phyloP scores from a whole-genome alignment of 1,140 invertebrate species.

The Hesperophylax magnus region DNA sequence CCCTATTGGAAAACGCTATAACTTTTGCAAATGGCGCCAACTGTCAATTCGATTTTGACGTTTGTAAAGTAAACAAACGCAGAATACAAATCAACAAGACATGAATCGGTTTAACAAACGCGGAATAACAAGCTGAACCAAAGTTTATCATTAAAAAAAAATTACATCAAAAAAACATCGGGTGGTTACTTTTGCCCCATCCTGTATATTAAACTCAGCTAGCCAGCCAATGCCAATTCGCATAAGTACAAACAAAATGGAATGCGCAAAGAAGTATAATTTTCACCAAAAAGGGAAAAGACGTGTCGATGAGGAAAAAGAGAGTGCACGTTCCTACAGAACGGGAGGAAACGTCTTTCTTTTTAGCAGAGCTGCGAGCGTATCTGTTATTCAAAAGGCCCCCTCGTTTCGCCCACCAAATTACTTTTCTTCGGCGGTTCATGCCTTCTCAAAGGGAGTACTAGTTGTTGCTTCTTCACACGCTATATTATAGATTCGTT shows the following conservation, averaged over 20 bases:
- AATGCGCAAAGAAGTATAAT: not conserved
- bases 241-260: slow-evolving; percentile 6
- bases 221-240: not conserved
- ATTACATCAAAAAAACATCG: too few relatives aligned
- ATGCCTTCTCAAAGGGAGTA: not conserved
- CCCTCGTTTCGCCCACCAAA: slow-evolving; percentile 12
- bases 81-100: too few relatives aligned
- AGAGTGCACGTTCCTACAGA: not conserved
- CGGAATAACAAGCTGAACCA: too few relatives aligned
- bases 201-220: not conserved
- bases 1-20: too few relatives aligned
- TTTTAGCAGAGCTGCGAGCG: not conserved
- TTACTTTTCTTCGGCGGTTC: slow-evolving; percentile 8
- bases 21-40: too few relatives aligned
- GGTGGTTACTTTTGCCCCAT: too few relatives aligned
- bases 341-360: not conserved
- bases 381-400: slow-evolving; percentile 16
- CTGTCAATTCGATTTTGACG: too few relatives aligned
- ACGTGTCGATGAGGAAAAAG: not conserved
- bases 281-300: not conserved
- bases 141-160: too few relatives aligned
- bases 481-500: not conserved
- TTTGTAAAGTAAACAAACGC: too few relatives aligned
- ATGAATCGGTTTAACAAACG: too few relatives aligned
- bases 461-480: slow-evolving; percentile 10